Evolutionary conservation across 1,140 invertebrate species (phyloP), one percentile per base, ranked within the genome.

Genomic region (Littorina saxatilis): DNA sequence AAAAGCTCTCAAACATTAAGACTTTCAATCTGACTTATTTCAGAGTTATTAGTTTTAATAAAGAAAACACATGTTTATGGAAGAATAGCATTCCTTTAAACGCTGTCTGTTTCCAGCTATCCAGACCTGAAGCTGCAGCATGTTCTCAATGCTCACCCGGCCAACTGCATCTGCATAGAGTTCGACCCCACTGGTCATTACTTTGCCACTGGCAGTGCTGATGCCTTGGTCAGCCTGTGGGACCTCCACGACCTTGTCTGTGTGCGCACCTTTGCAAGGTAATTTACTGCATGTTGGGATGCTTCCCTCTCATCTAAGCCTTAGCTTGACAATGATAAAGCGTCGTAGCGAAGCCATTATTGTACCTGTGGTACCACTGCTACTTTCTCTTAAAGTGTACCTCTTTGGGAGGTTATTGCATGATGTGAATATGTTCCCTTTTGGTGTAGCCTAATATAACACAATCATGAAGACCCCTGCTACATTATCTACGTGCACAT

Each of bases 141-240:
- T 87, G 94, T 97, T 0, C 93, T 99, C 1, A 98, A 98, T 90
- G 98, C 98, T 0, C 98, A 99, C 93, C 97, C 98, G 0, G 97
- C 96, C 32, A 99, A 98, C 27, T 99, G 98, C 91, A 99, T 99
- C 82, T 99, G 98, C 91, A 99, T 99, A 66, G 97, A 99, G 93
- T 99, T 99, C 92, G 97, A 99, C 91, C 97, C 97, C 0, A 96
- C 95, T 15, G 96, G 96, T 1, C 95, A 95, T 81, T 98, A 98
- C 92, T 99, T 99, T 94, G 98, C 98, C 1, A 98, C 96, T 23
- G 98, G 98, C 15, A 98, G 98, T 73, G 98, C 98, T 0, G 98
- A 99, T 94, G 98, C 98, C 1, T 94, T 99, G 0, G 97, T 99
- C 11, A 98, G 97, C 0, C 91, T 99, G 0, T 99, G 98, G 98